Conservation (phyloP, 2,888 invertebrate species). For the Orchestes rusci region DNA sequence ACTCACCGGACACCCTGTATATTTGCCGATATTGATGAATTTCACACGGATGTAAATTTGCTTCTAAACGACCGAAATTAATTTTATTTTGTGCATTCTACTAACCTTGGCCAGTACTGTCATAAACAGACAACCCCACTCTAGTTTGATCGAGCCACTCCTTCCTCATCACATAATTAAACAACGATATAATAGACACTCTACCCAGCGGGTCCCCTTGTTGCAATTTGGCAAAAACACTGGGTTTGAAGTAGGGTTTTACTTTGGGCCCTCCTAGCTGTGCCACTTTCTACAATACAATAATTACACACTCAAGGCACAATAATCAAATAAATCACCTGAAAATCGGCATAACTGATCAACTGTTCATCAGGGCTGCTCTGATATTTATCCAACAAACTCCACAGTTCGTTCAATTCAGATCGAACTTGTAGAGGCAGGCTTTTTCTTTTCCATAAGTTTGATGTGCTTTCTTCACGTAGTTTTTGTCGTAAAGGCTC, state of each 20-base stretch:
- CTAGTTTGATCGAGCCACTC: constrained; percentile 94
- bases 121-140: constrained; percentile 88
- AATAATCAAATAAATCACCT: too few species aligned
- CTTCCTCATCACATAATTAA: constrained; percentile 92
- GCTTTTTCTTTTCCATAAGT: constrained; percentile 79
- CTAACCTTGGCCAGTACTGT: constrained; percentile 78
- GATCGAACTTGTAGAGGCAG: constrained; percentile 78
- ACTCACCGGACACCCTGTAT: too few species aligned
- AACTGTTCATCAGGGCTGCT: constrained; percentile 74
- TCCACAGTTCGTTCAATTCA: constrained; percentile 78
- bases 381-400: constrained; percentile 72
- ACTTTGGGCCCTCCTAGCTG: constrained; percentile 56
- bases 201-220: constrained; percentile 80
- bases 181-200: constrained; percentile 81
- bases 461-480: constrained; percentile 80
- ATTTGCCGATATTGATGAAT: background rate
- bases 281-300: constrained; percentile 52
- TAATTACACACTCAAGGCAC: background rate
- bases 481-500: constrained; percentile 73
- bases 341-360: constrained; percentile 79
- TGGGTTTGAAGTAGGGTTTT: constrained; percentile 71
- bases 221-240: constrained; percentile 80
- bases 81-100: too few species aligned
- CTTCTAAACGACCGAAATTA: too few species aligned
- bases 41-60: too few species aligned